Conservation (phyloP, 2,797 vertebrate species). For the Schizothorax lantsangensis region DNA sequence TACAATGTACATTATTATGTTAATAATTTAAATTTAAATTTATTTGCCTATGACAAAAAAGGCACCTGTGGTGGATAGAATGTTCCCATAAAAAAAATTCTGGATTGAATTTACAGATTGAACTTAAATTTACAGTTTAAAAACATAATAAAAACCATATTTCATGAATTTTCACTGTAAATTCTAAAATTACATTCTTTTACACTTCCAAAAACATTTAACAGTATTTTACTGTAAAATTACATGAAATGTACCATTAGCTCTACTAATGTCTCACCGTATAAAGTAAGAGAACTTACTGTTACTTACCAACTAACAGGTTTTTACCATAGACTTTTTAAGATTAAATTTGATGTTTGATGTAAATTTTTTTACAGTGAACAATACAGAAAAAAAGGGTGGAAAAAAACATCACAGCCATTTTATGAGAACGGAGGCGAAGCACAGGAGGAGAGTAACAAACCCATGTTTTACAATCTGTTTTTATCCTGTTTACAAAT, state of each 20-base stretch:
- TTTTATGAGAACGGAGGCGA: background rate
- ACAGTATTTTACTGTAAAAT: background rate
- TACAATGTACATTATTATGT: background rate
- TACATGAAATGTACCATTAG: too few relatives aligned
- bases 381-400: background rate
- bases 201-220: background rate
- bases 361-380: background rate
- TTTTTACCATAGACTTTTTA: background rate
- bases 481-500: conserved; percentile 5
- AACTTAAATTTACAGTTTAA: background rate
- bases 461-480: background rate
- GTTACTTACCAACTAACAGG: background rate
- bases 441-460: background rate
- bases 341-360: too few relatives aligned
- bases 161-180: background rate
- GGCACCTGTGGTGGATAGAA: background rate
- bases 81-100: background rate
- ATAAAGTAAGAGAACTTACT: background rate
- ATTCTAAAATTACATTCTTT: background rate
- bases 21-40: background rate
- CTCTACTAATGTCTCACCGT: background rate
- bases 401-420: too few relatives aligned
- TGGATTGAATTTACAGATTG: background rate
- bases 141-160: too few relatives aligned
- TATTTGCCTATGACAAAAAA: background rate